Conservation (phyloP, 2,797 vertebrate species). For the Toxotes lorentzi region DNA sequence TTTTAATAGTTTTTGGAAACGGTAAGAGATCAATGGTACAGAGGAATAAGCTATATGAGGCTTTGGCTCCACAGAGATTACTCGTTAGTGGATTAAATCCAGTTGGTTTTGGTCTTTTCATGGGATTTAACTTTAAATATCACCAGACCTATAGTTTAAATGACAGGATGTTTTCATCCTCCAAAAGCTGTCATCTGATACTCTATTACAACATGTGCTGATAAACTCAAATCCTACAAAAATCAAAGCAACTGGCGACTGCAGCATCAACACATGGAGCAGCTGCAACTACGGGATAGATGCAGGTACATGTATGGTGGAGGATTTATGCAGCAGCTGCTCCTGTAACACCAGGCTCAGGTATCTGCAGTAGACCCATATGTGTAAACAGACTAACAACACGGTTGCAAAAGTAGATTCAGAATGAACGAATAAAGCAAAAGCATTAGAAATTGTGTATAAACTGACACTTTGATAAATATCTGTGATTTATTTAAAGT, state of each 20-base stretch:
- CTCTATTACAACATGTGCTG: neutral
- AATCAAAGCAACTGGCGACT: neutral
- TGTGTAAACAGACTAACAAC: slow-evolving; percentile 2
- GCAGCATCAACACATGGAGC: slow-evolving; percentile 10
- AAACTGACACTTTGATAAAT: slow-evolving; percentile 38
- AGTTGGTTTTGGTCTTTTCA: neutral
- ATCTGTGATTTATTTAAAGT: slow-evolving; percentile 7
- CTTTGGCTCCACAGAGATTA: neutral
- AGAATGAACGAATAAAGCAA: slow-evolving; percentile 7
- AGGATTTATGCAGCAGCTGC: slow-evolving; percentile 34
- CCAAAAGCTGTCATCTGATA: neutral
- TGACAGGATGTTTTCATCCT: neutral
- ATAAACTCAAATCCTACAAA: neutral
- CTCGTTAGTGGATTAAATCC: neutral
- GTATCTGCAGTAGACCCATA: neutral
- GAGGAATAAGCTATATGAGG: neutral
- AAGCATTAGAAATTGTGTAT: neutral
- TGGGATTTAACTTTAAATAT: neutral
- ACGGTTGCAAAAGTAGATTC: neutral
- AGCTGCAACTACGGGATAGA: slow-evolving; percentile 39
- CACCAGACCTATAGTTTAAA: neutral
- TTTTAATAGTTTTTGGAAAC: neutral
- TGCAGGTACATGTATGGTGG: slow-evolving; percentile 32
- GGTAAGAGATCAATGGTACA: neutral
- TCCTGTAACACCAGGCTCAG: neutral